Evolutionary conservation across 2,888 invertebrate species (phyloP).

Genomic region (Epirrhoe alternata): DNA sequence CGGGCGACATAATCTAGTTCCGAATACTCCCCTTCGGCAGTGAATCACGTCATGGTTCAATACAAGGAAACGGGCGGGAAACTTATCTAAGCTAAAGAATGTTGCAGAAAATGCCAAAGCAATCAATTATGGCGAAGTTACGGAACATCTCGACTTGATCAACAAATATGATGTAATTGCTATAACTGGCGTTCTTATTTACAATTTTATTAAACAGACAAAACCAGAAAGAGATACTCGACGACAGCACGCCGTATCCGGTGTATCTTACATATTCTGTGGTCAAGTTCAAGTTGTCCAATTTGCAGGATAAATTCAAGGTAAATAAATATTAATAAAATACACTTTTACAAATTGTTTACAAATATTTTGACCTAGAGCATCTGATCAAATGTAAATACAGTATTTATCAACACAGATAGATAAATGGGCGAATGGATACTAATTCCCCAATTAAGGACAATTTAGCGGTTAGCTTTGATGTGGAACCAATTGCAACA

Average conservation of each 20-base stretch:
- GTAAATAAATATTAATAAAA: not conserved
- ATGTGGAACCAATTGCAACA: constrained; percentile 66
- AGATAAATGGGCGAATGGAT: constrained; percentile 53
- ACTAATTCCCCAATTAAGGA: constrained; percentile 78
- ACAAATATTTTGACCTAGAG: not conserved
- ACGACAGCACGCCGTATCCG: constrained; percentile 54
- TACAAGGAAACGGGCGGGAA: constrained; percentile 27
- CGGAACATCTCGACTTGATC: constrained; percentile 44
- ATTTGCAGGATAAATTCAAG: not conserved
- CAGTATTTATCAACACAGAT: too few relatives aligned
- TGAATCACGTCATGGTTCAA: constrained; percentile 44
- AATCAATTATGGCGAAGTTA: constrained; percentile 28
- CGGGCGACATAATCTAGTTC: constrained; percentile 57
- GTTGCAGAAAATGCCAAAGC: constrained; percentile 33
- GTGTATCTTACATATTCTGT: constrained; percentile 61
- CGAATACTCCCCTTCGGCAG: constrained; percentile 47
- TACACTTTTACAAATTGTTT: not conserved
- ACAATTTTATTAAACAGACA: constrained; percentile 67
- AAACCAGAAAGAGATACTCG: constrained; percentile 51
- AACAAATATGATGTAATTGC: constrained; percentile 73
- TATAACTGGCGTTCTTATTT: constrained; percentile 65
- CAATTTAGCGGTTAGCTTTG: constrained; percentile 73
- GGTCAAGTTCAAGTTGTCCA: constrained; percentile 75
- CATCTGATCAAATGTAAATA: constrained; percentile 1
- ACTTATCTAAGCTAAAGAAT: constrained; percentile 26